These are phyloP conservation scores for Rhopalosiphum nymphaeae DNA, from an alignment of 2,888 invertebrate genomes.

Conservation along the genomic window DNA sequence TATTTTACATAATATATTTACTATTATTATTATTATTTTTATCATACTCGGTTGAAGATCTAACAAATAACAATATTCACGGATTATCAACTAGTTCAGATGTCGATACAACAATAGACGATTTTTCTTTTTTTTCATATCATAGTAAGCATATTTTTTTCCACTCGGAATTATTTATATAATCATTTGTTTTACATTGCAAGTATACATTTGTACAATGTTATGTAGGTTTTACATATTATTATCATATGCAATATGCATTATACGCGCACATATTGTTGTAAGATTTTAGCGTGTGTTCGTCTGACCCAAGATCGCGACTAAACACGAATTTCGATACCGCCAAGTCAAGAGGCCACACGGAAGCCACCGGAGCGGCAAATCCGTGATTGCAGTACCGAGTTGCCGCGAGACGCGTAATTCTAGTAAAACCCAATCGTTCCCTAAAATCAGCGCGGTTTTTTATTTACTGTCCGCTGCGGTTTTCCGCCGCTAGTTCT, in stretches of 20 bases:
- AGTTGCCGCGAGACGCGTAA: neutral
- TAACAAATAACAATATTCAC: neutral
- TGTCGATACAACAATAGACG: conserved; percentile 10
- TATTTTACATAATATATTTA: neutral
- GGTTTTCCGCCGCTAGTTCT: neutral
- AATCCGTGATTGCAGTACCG: conserved; percentile 35
- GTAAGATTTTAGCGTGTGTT: conserved; percentile 8
- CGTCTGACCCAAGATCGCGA: conserved; percentile 30
- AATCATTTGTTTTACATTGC: neutral
- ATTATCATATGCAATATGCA: neutral
- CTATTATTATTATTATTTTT: neutral
- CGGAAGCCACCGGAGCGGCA: conserved; percentile 39
- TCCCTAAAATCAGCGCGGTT: conserved; percentile 1
- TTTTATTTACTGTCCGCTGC: neutral
- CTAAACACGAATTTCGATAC: conserved; percentile 48
- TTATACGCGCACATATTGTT: neutral
- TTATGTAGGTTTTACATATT: neutral
- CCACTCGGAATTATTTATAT: neutral
- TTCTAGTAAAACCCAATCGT: conserved; percentile 21
- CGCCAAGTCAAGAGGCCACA: neutral
- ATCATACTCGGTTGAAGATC: too few species aligned
- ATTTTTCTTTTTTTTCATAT: neutral
- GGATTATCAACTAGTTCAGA: conserved; percentile 11
- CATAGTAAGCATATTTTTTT: neutral
- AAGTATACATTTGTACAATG: neutral